phyloP scores from a whole-genome alignment of 2,113 vertebrate genomes.

The Ptilonorhynchus violaceus region DNA sequence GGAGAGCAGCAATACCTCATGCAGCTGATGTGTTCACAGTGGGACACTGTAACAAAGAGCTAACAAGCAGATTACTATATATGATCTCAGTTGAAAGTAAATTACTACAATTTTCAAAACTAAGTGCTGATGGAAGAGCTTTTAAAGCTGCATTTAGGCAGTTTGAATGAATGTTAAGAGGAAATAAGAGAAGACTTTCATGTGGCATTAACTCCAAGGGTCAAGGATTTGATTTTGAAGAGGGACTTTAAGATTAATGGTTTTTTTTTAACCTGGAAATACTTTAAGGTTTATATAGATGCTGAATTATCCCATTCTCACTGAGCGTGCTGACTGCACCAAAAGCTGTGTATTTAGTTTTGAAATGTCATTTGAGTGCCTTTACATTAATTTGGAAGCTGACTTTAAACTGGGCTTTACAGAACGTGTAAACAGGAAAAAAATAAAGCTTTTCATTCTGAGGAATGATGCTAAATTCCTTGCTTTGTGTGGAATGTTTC shows the following conservation, averaged over 20 bases:
- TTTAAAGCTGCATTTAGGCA: background rate
- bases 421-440: background rate
- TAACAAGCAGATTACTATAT: background rate
- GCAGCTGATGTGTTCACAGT: background rate
- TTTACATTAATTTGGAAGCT: background rate
- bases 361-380: background rate
- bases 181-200: background rate
- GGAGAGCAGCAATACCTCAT: background rate
- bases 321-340: background rate
- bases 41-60: background rate
- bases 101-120: slow-evolving; percentile 1
- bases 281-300: background rate
- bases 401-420: background rate
- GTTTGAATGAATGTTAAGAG: background rate
- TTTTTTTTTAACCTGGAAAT: background rate
- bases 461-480: background rate
- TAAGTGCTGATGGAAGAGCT: background rate
- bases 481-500: background rate
- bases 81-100: background rate
- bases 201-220: background rate
- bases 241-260: background rate
- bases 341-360: background rate
- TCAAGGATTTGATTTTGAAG: background rate
- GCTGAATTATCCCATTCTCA: background rate
- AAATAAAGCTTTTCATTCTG: background rate